These are phyloP conservation scores for Philopedon plagiatum DNA, from an alignment of 2,888 invertebrate species.

Conservation along the genomic window DNA sequence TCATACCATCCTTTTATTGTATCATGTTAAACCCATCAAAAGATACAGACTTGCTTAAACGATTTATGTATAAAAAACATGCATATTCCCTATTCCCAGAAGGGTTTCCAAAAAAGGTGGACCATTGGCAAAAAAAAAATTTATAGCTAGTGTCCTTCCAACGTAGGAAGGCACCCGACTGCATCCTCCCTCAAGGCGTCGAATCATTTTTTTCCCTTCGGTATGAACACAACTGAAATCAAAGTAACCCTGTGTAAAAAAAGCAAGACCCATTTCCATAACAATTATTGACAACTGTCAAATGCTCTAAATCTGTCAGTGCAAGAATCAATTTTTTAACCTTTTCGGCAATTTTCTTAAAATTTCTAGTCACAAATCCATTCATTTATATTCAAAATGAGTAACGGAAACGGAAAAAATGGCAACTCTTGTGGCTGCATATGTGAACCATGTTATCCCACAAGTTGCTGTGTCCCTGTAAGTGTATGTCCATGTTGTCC, in stretches of 20 bases:
- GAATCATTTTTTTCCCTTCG: background rate
- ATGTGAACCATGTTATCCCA: conserved; percentile 51
- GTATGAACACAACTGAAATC: background rate
- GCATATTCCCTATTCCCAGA: too few relatives aligned
- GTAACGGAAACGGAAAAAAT: conserved; percentile 27
- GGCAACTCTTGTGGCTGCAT: conserved; percentile 35
- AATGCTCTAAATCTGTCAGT: background rate
- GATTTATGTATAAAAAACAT: too few relatives aligned
- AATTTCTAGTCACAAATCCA: conserved; percentile 19
- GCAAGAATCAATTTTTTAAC: background rate
- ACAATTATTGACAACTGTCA: background rate
- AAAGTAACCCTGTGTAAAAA: background rate
- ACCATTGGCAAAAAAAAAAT: too few relatives aligned
- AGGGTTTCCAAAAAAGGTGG: too few relatives aligned
- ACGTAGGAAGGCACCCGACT: too few relatives aligned
- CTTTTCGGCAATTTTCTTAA: conserved; percentile 14
- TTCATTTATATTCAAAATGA: conserved; percentile 10
- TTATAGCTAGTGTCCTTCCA: too few relatives aligned
- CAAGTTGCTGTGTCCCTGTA: conserved; percentile 52
- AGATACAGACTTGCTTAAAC: too few relatives aligned
- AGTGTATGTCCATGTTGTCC: conserved; percentile 51
- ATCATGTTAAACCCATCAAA: too few relatives aligned
- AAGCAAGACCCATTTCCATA: background rate
- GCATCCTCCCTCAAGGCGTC: background rate
- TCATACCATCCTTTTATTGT: too few relatives aligned